A percentile compares a stretch with the other conserved stretches of the same genome.
These are phyloP conservation scores for Nyctibius bracteatus DNA, from an alignment of 2,113 vertebrate species.

Conservation along the genomic window DNA sequence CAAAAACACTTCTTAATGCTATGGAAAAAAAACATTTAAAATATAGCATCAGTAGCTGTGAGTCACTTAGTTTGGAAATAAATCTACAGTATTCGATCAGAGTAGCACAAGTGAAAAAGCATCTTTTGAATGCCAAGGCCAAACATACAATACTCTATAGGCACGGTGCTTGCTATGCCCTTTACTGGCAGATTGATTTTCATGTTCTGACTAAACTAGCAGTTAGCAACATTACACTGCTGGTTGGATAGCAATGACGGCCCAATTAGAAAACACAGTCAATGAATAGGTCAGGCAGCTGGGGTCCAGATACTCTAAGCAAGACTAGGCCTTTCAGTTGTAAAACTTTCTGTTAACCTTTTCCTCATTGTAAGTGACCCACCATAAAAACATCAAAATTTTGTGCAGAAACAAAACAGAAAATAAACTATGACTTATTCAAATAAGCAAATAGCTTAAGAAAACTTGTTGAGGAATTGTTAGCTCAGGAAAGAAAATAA, in stretches of 20 bases:
- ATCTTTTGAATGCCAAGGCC: constrained; percentile 58
- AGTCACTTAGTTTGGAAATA: constrained; percentile 32
- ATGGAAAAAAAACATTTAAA: constrained; percentile 5
- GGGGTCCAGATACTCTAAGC: neutral
- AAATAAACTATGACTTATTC: constrained; percentile 49
- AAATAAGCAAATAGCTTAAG: constrained; percentile 42
- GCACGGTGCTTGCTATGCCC: constrained; percentile 59
- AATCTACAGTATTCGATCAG: neutral
- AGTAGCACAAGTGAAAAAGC: constrained; percentile 22
- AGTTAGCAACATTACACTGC: constrained; percentile 43
- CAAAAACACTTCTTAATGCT: neutral
- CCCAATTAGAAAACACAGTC: constrained; percentile 76
- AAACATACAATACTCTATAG: constrained; percentile 44
- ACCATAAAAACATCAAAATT: constrained; percentile 37
- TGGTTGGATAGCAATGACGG: constrained; percentile 45
- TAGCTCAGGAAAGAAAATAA: neutral
- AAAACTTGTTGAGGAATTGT: constrained; percentile 31
- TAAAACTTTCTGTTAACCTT: constrained; percentile 63
- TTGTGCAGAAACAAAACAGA: neutral
- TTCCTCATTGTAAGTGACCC: constrained; percentile 61
- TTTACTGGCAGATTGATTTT: constrained; percentile 76
- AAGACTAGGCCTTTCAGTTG: constrained; percentile 21
- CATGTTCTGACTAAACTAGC: constrained; percentile 68
- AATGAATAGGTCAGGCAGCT: constrained; percentile 70
- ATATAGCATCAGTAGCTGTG: neutral